Base-by-base conservation (phyloP, 2,113 vertebrate genomes). In the Brienomyrus longianalis region DNA sequence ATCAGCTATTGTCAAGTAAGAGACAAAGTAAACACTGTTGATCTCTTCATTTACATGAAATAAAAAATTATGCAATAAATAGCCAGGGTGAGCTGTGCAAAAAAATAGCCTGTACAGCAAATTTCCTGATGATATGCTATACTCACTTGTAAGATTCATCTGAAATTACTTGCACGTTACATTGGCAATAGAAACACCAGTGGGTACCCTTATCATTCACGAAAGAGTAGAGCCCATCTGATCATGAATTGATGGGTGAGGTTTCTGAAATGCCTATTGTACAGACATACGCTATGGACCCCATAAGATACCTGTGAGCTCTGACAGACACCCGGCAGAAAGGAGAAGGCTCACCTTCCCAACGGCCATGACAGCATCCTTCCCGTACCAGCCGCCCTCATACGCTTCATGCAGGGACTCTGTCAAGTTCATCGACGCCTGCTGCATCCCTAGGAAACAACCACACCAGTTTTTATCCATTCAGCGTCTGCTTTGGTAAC, bases 371-470 rank as follows among this genome's bases (percentile, higher is more conserved):
- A 99, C 96, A 3, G 99, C 98, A 88, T 99, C 98, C 86, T 97
- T 97, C 31, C 98, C 98, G 0, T 98, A 98, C 98, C 98, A 99
- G 3, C 99, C 98, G 1, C 97, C 98, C 89, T 99, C 98, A 1
- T 99, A 99, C 19, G 99, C 98, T 93, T 99, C 98, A 43, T 99
- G 98, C n/a, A 99, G 96, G 1, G 98, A 99, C 94, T 99, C 98
- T 0, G 97, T 97, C 91, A 99, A 96, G 91, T 99, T 99, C 94
- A 98, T 98, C 2, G 98, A 99, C 17, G 98, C 98, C 94, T 99
- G 98, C 90, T 99, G 98, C 98, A 99, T 99, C 43, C 96, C 98
- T 99, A 92, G 5, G 86, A 45, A 85, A 10, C 62, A 77, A 89
- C n/a, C 74, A 51, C 10, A 52, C 17, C 51, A 23, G 6, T 45